phyloP scores from a whole-genome alignment of 2,797 vertebrate genomes.

The Hirundo rustica region DNA sequence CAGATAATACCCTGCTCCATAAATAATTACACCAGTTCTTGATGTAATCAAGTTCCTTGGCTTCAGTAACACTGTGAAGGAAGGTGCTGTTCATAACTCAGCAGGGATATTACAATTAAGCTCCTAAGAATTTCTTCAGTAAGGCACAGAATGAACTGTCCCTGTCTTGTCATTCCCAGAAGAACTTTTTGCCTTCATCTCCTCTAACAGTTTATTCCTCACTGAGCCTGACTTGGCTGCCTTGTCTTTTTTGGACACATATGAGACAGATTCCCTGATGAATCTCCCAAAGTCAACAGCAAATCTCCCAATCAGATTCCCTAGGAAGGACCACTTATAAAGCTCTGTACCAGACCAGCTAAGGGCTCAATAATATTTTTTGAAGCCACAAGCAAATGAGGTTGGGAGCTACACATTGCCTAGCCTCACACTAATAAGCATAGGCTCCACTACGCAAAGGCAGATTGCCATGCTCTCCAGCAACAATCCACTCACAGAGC shows the following conservation, averaged over 20 bases:
- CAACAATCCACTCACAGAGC: background rate
- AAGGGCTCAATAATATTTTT: background rate
- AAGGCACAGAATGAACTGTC: background rate
- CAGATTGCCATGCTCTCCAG: background rate
- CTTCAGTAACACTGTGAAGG: background rate
- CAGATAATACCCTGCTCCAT: background rate
- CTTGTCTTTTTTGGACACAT: background rate
- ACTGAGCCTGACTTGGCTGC: background rate
- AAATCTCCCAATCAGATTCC: background rate
- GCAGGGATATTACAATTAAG: background rate
- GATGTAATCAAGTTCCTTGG: background rate
- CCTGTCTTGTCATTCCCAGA: background rate
- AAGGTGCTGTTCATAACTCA: conserved; percentile 19
- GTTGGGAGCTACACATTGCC: background rate
- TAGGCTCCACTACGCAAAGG: background rate
- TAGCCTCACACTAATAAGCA: background rate
- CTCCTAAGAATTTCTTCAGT: background rate
- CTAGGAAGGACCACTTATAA: background rate
- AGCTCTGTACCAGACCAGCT: background rate
- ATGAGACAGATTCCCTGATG: background rate
- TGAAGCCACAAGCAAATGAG: background rate
- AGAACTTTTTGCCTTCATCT: background rate
- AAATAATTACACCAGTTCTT: conserved; percentile 28
- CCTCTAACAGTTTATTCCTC: background rate
- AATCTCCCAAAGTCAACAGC: background rate